A percentile compares a stretch with the other conserved stretches of the same genome.
phyloP scores from a whole-genome alignment of 2,888 invertebrate species.

The Tetragonula carbonaria region DNA sequence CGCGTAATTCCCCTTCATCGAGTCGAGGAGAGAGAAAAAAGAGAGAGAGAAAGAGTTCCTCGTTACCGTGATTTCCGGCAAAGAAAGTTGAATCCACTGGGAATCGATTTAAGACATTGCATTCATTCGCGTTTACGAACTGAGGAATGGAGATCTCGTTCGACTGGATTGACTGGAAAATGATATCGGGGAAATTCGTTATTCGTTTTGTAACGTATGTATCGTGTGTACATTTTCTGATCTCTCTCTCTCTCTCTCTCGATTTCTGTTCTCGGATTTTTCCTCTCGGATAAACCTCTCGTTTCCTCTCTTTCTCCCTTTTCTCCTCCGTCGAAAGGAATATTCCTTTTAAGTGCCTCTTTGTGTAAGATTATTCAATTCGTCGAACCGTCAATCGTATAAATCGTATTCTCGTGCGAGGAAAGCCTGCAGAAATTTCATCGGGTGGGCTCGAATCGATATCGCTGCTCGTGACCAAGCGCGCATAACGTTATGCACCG shows the following conservation, averaged over 20 bases:
- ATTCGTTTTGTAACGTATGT: background rate
- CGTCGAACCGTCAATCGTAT: background rate
- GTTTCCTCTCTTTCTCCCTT: background rate
- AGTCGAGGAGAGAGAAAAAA: background rate
- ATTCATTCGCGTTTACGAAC: slow-evolving; percentile 7
- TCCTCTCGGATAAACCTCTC: background rate
- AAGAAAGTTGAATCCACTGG: slow-evolving; percentile 33
- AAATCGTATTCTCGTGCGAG: slow-evolving; percentile 4
- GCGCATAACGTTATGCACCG: slow-evolving; percentile 32
- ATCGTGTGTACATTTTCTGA: background rate
- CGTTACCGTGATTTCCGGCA: slow-evolving; percentile 20
- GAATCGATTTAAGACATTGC: slow-evolving; percentile 32
- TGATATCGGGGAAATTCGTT: slow-evolving; percentile 15
- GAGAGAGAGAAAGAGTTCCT: slow-evolving; percentile 9
- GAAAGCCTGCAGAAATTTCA: background rate
- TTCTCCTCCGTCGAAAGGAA: background rate
- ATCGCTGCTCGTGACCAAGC: slow-evolving; percentile 14
- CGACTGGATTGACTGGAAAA: slow-evolving; percentile 8
- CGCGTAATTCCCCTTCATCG: slow-evolving; percentile 18
- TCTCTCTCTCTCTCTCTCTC: too few relatives aligned
- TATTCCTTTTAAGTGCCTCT: background rate
- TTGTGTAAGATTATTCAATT: background rate
- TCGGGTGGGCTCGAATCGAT: slow-evolving; percentile 17
- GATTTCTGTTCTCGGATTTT: background rate
- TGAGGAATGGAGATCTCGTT: slow-evolving; percentile 21